Percentiles rank a stretch among this genome's conserved stretches.
phyloP scores from a whole-genome alignment of 2,888 invertebrate species.

The Alsophila aescularia region DNA sequence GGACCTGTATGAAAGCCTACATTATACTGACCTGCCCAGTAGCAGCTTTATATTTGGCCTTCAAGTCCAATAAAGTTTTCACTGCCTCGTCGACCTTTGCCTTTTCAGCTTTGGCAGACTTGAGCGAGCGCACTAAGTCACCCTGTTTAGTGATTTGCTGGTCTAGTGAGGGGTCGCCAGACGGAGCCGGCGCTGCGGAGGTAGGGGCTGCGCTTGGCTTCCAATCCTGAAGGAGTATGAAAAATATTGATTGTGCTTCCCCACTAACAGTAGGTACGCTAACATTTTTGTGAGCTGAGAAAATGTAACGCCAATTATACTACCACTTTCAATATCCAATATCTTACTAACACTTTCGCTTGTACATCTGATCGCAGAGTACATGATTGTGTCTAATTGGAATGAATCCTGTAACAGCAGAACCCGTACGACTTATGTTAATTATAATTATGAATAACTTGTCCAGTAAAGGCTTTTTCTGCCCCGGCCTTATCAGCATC shows the following conservation, averaged over 20 bases:
- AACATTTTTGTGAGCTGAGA: background rate
- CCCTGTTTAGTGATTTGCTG: constrained; percentile 82
- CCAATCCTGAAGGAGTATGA: constrained; percentile 29
- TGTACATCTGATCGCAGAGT: too few relatives aligned
- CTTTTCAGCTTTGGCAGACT: constrained; percentile 87
- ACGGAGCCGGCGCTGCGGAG: background rate
- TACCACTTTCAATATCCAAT: too few relatives aligned
- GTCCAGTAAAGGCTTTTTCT: too few relatives aligned
- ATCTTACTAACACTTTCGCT: too few relatives aligned
- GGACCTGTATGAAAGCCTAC: too few relatives aligned
- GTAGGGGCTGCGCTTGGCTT: constrained; percentile 18
- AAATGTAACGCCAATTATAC: background rate
- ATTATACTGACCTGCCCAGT: constrained; percentile 57
- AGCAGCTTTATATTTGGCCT: constrained; percentile 88
- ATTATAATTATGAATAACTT: too few relatives aligned
- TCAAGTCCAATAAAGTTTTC: constrained; percentile 87
- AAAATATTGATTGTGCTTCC: background rate
- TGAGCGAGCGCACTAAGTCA: constrained; percentile 87
- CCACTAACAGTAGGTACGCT: too few relatives aligned
- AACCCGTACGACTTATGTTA: too few relatives aligned
- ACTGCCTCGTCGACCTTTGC: constrained; percentile 65
- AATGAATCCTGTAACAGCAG: too few relatives aligned
- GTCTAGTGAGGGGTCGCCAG: constrained; percentile 42
- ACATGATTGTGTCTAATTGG: too few relatives aligned
- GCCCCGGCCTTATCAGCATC: too few relatives aligned